Evolutionary conservation across 2,113 vertebrate species (phyloP), one percentile per base, ranked within the genome.

Genomic region (Ceratotherium simum): DNA sequence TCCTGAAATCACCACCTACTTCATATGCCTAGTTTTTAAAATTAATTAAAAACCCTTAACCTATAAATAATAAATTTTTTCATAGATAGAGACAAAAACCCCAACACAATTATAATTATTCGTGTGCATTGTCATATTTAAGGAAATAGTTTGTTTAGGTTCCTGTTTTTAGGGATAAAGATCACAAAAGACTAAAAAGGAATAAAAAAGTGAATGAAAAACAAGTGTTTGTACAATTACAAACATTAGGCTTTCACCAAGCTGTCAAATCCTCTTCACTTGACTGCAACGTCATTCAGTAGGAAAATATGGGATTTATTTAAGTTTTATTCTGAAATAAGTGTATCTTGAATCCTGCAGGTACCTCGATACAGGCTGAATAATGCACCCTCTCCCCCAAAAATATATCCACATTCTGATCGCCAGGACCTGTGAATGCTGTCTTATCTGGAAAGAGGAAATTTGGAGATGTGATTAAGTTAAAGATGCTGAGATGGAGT

Each of bases 261-360:
- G 11, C 17, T 81, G 48, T 88, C 23, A 56, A 62, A 54, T 87
- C 0, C 14, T 36, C 46, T 33, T 92, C 21, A 51, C 51, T 31
- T 73, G 25, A 82, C 1, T 67, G 48, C 69, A 86, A 95, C 54
- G 0, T 25, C 2, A 25, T 31, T 3, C 23, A 39, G 33, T 36
- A 67, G 14, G 18, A 5, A 84, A 79, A 79, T 20, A 23, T 0
- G 0, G 8, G 1, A 4, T n/a, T 58, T 73, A 62, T 89, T 92
- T 91, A 82, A 64, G 48, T 62, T 51, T 21, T 31, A 13, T 85
- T 96, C 87, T 91, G 33, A 16, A 12, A 54, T 29, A 96, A 75
- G 31, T 69, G 8, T 78, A 33, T 70, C 0, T 29, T 93, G 60
- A 73, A 48, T 97, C 95, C 7, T 6, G 31, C 1, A 64, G 4